Percentiles rank a stretch among this genome's conserved stretches.
phyloP scores from a whole-genome alignment of 1,140 invertebrate species.

The Archegozetes longisetosus region DNA sequence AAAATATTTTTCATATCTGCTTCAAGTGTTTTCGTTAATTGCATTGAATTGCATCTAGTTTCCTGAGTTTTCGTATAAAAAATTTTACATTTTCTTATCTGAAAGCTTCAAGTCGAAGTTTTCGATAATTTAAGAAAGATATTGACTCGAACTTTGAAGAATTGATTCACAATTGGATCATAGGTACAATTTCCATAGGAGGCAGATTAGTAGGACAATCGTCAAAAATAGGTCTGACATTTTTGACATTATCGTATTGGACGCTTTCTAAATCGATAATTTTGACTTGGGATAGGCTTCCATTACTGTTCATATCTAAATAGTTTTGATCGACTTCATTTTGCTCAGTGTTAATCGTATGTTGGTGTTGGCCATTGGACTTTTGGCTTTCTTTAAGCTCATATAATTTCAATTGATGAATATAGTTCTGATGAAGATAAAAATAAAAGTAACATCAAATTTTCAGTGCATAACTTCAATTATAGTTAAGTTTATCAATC shows the following conservation, averaged over 20 bases:
- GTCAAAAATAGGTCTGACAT: background rate
- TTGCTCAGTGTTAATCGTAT: slow-evolving; percentile 55
- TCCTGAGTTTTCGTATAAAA: too few species aligned
- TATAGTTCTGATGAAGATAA: too few species aligned
- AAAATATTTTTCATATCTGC: too few species aligned
- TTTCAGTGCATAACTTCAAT: slow-evolving; percentile 29
- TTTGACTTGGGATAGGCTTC: slow-evolving; percentile 4
- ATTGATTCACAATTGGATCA: background rate
- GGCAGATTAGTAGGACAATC: background rate
- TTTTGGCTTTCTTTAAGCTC: too few species aligned
- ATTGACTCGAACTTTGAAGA: too few species aligned
- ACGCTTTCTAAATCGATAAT: background rate
- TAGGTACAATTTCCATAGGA: background rate
- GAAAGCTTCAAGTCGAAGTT: too few species aligned
- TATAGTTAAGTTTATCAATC: slow-evolving; percentile 55
- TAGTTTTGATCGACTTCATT: slow-evolving; percentile 29
- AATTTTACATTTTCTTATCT: too few species aligned
- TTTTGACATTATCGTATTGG: background rate
- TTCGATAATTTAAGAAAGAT: too few species aligned
- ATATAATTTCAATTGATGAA: too few species aligned
- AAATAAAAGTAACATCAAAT: background rate
- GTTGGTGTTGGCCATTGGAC: slow-evolving; percentile 30
- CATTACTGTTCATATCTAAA: slow-evolving; percentile 14
- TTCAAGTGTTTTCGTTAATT: too few species aligned
- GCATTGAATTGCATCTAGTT: too few species aligned